These are phyloP conservation scores for Rhinoraja longicauda DNA, from an alignment of 2,797 vertebrate genomes.

Conservation along the genomic window DNA sequence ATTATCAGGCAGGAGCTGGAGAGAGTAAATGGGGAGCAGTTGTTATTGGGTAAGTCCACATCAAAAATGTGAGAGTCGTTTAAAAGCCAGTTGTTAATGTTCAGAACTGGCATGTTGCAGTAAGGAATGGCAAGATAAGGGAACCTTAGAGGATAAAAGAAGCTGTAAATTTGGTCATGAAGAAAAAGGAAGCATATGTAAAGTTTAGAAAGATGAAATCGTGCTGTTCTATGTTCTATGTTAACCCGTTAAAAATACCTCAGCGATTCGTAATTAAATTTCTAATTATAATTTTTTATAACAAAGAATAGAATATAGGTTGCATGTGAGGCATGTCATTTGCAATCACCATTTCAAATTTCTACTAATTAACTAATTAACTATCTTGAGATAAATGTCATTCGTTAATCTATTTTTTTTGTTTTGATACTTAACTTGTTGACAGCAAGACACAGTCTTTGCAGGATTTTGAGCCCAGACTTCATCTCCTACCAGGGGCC, in stretches of 20 bases:
- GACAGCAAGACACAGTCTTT: not conserved
- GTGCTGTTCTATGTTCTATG: too few species aligned
- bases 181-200: too few species aligned
- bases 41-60: too few species aligned
- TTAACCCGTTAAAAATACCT: not conserved
- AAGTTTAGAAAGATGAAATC: too few species aligned
- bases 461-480: not conserved
- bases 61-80: too few species aligned
- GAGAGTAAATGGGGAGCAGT: too few species aligned
- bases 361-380: not conserved
- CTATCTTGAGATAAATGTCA: not conserved
- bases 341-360: not conserved
- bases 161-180: too few species aligned
- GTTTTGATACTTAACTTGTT: not conserved
- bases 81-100: too few species aligned
- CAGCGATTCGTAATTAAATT: not conserved
- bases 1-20: too few species aligned
- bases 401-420: not conserved
- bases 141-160: too few species aligned
- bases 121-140: too few species aligned
- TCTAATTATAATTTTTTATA: not conserved
- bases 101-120: too few species aligned
- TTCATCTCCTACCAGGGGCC: not conserved
- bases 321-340: not conserved
- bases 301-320: not conserved